Base-by-base conservation (phyloP, 2,113 vertebrate genomes). In the Serilophus lunatus region DNA sequence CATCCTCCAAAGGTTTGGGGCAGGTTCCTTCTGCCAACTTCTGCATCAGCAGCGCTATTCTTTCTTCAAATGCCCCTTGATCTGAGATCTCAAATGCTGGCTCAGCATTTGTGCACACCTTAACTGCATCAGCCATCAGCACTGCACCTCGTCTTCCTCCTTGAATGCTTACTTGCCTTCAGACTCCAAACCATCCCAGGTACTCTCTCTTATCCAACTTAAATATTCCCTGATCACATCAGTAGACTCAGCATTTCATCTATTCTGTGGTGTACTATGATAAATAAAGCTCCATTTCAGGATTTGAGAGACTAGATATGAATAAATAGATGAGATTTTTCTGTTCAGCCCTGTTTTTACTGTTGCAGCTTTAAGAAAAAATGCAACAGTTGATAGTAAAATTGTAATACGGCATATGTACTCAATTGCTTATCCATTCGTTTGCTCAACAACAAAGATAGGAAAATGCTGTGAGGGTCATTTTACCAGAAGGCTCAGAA, bases 401-500 rank as follows among this genome's bases (percentile, higher is more conserved):
- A 79, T 6, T 69, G 63, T 45, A 63, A 79, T 83, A 92, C 71
- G 64, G 36, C 74, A 87, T 44, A 56, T 88, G 61, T 69, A 13
- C 64, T 89, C 85, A 20, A 7, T 57, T 96, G 76, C 57, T 88
- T 89, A 89, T 93, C 83, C 82, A 44, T 85, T 95, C 45, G 0
- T 56, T 92, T 5, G 0, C 69, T 95, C 69, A 88, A 82, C 82
- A 93, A 66, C 70, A 96, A 94, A 68, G 76, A 72, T 36, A 57
- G 38, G 47, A 84, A 93, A 96, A 82, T 60, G 35, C 25, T 80
- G 17, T 7, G 7, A 51, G 81, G 54, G 10, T 95, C 88, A 45
- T 61, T 90, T 79, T 60, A 69, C 18, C 23, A 10, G 82, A 92
- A 93, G 61, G 77, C 66, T 92, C 88, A 82, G 76, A 96, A 90